Evolutionary conservation across 2,888 invertebrate genomes (phyloP), one percentile per base, ranked within the genome.

Genomic region (Magallana nippona): DNA sequence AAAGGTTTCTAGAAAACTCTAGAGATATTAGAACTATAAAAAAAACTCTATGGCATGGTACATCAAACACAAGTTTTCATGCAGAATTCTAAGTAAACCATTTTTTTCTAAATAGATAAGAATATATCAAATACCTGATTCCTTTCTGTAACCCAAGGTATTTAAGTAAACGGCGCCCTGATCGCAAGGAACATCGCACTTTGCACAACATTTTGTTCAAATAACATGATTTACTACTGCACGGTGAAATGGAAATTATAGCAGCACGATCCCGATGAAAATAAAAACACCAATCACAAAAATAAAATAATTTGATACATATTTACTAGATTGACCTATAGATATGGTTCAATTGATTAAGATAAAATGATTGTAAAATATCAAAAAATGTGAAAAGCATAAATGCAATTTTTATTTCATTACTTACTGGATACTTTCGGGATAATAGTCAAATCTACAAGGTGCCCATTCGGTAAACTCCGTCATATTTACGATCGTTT

Each of bases 401-500:
- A 27, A 27, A 1, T 1, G 15, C n/a, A 0, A 11, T 17, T 17
- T 2, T 17, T 58, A 1, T 60, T 60, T 60, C 19, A 60, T n/a
- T 17, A 17, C 17, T 13, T 15, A 11, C 3, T 60, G 8, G 19
- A 8, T 13, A 60, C n/a, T 60, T n/a, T 19, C 8, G n/a, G 60
- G 19, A 19, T 5, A 60, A 17, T 10, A 60, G 10, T 3, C 19
- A 19, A 19, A n/a, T 17, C 3, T 19, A 1, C n/a, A 5, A 60
- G 60, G 19, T 19, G 19, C 10, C 19, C 19, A 17, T 15, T 71
- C 71, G 71, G 71, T 32, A 71, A 71, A 27, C 15, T 71, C 71
- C 71, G 71, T 71, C 22, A 57, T 80, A n/a, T 57, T 80, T 57
- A 80, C 80, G 80, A 19, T 15, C 3, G 22, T 57, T 57, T 80